Conservation (phyloP, 2,113 vertebrate genomes). For the Dasyurus viverrinus region DNA sequence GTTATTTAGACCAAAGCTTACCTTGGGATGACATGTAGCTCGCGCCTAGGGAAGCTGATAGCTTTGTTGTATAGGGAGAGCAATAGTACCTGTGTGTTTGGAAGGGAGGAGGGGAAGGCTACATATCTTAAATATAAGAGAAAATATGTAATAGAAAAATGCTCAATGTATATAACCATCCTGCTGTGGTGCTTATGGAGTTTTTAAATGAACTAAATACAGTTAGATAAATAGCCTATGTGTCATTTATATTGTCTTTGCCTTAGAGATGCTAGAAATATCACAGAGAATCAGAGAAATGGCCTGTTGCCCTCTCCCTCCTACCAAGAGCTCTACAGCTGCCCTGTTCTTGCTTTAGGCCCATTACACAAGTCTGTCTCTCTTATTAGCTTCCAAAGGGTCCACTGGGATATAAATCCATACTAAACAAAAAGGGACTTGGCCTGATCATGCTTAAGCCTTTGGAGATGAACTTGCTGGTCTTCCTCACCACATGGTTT, state of each 20-base stretch:
- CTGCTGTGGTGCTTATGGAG: neutral
- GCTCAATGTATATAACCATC: neutral
- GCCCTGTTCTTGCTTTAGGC: slow-evolving; percentile 17
- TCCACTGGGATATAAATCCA: slow-evolving; percentile 39
- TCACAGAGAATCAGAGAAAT: neutral
- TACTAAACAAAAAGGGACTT: neutral
- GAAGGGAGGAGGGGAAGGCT: neutral
- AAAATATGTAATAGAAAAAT: neutral
- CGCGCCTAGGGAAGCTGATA: slow-evolving; percentile 10
- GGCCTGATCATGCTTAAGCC: neutral
- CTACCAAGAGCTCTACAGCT: slow-evolving; percentile 25
- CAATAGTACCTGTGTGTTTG: neutral
- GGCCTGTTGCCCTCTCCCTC: slow-evolving; percentile 19
- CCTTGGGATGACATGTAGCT: slow-evolving; percentile 18
- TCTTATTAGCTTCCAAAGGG: slow-evolving; percentile 41
- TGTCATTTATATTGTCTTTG: slow-evolving; percentile 22
- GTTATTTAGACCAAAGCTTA: slow-evolving; percentile 69
- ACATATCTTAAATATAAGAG: neutral
- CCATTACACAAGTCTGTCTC: slow-evolving; percentile 18
- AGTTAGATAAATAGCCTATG: neutral
- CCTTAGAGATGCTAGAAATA: slow-evolving; percentile 34
- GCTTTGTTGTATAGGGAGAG: neutral
- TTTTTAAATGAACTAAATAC: neutral
- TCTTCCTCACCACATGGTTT: slow-evolving; percentile 18
- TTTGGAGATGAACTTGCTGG: neutral